Percentiles rank a stretch among this genome's conserved stretches.
phyloP scores from a whole-genome alignment of 1,140 invertebrate species.

The Drosophila paulistorum region DNA sequence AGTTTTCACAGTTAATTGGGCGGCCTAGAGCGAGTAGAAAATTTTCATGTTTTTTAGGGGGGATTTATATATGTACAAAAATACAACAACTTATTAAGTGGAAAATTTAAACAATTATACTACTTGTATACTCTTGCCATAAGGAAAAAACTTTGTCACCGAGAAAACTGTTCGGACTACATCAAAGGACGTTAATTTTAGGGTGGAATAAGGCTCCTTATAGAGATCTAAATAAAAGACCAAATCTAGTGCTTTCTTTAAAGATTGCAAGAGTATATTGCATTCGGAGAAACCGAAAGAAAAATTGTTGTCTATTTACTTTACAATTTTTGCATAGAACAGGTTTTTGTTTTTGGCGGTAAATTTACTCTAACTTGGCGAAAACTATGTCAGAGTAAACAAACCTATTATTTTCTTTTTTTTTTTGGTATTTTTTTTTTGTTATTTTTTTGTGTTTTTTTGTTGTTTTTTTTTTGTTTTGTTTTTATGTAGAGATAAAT shows the following conservation, averaged over 20 bases:
- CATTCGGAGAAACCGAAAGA: neutral
- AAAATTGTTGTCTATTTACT: slow-evolving; percentile 3
- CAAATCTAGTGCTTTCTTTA: neutral
- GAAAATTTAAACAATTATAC: slow-evolving; percentile 69
- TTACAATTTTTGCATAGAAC: slow-evolving; percentile 15
- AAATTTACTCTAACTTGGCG: slow-evolving; percentile 4
- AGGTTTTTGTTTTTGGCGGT: slow-evolving; percentile 28
- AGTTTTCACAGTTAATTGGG: slow-evolving; percentile 23
- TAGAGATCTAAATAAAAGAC: too few relatives aligned
- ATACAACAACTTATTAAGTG: slow-evolving; percentile 61
- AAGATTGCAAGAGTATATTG: neutral
- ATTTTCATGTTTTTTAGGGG: slow-evolving; percentile 3
- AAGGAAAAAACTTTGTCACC: neutral
- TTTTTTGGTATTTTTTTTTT: slow-evolving; percentile 30
- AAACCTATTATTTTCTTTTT: slow-evolving; percentile 23
- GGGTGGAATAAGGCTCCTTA: too few relatives aligned
- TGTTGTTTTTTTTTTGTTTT: slow-evolving; percentile 41
- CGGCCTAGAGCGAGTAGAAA: slow-evolving; percentile 59
- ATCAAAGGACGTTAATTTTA: too few relatives aligned
- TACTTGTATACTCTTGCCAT: slow-evolving; percentile 51
- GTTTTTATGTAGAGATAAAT: slow-evolving; percentile 73
- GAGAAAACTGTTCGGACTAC: neutral
- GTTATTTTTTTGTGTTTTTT: slow-evolving; percentile 44
- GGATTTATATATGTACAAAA: slow-evolving; percentile 67
- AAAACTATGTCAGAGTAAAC: slow-evolving; percentile 12